phyloP scores from a whole-genome alignment of 2,888 invertebrate species.

The Scrobipalpa atriplicella region DNA sequence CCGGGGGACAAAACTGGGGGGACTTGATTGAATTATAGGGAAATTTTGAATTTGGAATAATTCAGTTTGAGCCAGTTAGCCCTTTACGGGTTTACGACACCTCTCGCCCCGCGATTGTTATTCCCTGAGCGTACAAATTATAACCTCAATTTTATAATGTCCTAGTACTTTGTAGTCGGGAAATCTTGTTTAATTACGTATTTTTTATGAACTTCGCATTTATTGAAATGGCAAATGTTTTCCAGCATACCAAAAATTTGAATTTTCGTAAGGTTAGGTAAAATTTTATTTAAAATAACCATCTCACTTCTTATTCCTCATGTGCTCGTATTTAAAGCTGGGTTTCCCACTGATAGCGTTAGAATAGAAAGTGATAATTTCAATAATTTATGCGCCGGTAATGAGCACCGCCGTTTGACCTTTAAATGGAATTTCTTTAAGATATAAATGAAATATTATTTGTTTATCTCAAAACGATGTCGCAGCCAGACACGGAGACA shows the following conservation, averaged over 20 bases:
- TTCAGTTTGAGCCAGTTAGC: constrained; percentile 68
- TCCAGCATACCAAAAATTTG: no score
- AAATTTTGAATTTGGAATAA: constrained; percentile 82
- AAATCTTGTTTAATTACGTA: background rate
- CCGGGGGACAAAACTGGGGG: constrained; percentile 42
- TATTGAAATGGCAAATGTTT: no score
- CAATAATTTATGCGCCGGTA: constrained; percentile 16
- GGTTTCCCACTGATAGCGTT: background rate
- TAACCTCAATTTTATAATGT: constrained; percentile 21
- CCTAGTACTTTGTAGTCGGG: background rate
- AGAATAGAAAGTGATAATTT: constrained; percentile 18
- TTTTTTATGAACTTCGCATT: background rate
- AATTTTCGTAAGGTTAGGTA: no score
- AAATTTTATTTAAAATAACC: no score
- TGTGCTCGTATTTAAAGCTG: background rate
- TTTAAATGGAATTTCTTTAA: constrained; percentile 20
- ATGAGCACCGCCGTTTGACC: constrained; percentile 21
- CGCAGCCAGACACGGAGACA: constrained; percentile 28
- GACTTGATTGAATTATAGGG: constrained; percentile 79
- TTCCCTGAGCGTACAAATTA: constrained; percentile 21
- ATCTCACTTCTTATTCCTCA: background rate
- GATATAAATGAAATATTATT: constrained; percentile 18
- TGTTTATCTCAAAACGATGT: constrained; percentile 24
- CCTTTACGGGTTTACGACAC: constrained; percentile 71
- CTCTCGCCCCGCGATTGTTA: constrained; percentile 25